Conservation (phyloP, 2,888 invertebrate species). For the Drosophila quinaria region DNA sequence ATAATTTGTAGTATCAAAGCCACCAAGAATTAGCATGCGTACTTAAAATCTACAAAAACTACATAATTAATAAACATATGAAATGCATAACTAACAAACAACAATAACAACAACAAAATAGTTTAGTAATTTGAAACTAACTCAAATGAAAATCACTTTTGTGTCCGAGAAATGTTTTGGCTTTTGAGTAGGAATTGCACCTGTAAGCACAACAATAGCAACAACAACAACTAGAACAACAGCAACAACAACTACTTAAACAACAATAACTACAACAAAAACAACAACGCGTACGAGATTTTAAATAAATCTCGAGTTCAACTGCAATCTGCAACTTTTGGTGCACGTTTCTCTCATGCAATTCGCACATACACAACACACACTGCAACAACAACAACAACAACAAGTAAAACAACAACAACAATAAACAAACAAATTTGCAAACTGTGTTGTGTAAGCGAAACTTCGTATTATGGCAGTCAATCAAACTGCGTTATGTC, state of each 20-base stretch:
- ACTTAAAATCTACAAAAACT: slow-evolving; percentile 23
- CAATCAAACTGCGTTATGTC: slow-evolving; percentile 68
- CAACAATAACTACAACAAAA: slow-evolving; percentile 17
- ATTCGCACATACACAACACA: slow-evolving; percentile 8
- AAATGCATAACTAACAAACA: slow-evolving; percentile 15
- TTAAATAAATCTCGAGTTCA: slow-evolving; percentile 24
- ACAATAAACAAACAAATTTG: slow-evolving; percentile 2
- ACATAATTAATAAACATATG: not conserved
- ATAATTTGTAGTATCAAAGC: slow-evolving; percentile 58
- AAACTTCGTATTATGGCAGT: slow-evolving; percentile 81
- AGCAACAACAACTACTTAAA: slow-evolving; percentile 15
- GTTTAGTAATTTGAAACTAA: slow-evolving; percentile 26
- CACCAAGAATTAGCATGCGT: slow-evolving; percentile 59
- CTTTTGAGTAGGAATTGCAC: slow-evolving; percentile 69
- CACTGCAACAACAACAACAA: slow-evolving; percentile 9
- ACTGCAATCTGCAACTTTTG: slow-evolving; percentile 35
- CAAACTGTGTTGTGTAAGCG: slow-evolving; percentile 1
- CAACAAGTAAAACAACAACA: slow-evolving; percentile 22
- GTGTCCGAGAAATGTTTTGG: slow-evolving; percentile 47
- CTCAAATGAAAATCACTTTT: slow-evolving; percentile 7
- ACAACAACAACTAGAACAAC: slow-evolving; percentile 8
- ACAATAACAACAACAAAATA: slow-evolving; percentile 25
- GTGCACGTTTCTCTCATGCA: slow-evolving; percentile 47
- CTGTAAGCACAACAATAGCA: slow-evolving; percentile 40
- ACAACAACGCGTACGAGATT: slow-evolving; percentile 18